Base-by-base conservation (phyloP, 2,888 invertebrate species). In the Pheosia tremula region DNA sequence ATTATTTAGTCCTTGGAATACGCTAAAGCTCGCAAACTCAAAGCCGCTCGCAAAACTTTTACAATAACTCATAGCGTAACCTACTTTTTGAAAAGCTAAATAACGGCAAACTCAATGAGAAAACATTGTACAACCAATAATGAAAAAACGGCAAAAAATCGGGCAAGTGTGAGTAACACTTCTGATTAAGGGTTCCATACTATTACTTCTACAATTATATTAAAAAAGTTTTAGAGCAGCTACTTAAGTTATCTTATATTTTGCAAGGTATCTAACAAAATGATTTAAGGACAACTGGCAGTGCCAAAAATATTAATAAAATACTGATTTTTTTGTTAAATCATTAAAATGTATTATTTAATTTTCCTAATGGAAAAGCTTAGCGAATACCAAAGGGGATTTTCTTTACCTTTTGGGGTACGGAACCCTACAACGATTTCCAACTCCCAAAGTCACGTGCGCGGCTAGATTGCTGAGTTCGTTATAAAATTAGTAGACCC, bases 111-210 rank as follows among this genome's bases (percentile, higher is more conserved):
- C 54, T 8, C 36, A n/a, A 54, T 38, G 54, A 54, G 54, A 54
- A 54, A 54, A 54, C 54, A 54, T 54, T 54, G 54, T 54, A 54
- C 37, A 54, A 38, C 54, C 10, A 54, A 54, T 54, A 54, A 54
- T 54, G 24, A 50, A 54, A 50, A 54, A 38, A 54, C 54, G 38
- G 54, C 37, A 54, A 54, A 54, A 54, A 37, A 54, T 24, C 52
- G 49, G 49, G 8, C 10, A 52, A 52, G 52, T 24, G 52, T 36
- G 52, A 37, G 8, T 36, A n/a, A 4, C 5, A n/a, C n/a, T n/a
- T 4, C 9, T 10, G 43, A 9, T 9, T 10, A 3, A 43, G 43
- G 43, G 43, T 43, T 43, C 43, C 43, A 4, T 43, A 43, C 43
- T 9, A 43, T 8, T 9, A 0, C 10, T 43, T 8, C 8, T 10